Evolutionary conservation across 2,113 vertebrate species (phyloP), one percentile per base, ranked within the genome.

Genomic region (Aspidoscelis tigris): DNA sequence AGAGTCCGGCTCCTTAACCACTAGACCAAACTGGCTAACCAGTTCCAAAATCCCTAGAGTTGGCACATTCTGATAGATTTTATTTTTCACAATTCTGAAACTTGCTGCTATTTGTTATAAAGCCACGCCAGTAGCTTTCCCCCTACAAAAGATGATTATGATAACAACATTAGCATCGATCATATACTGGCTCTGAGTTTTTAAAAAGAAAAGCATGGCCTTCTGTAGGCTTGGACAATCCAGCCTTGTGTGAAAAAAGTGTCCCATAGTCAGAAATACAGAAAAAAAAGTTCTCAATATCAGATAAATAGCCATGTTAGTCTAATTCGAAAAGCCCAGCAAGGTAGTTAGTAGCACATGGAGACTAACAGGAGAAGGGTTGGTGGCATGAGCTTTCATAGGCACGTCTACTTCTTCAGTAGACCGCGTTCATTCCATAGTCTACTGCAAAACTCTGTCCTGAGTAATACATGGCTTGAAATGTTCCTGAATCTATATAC

Each of bases 31-130:
- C 33, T 33, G 33, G 33, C 33, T 33, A 33, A 33, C 33, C 33
- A 33, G 33, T 33, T 33, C 33, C 0, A 43, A 50, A 64, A 82
- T 84, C 77, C 61, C 4, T 89, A 86, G 39, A 80, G 89, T 73
- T 53, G 61, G 7, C 66, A 78, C 26, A 69, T 4, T 84, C 88
- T 92, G 88, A 92, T 91, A 91, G 89, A 91, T 93, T 87, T 88
- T 90, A 91, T 93, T 93, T 86, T 75, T 47, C 33, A 47, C 47
- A 83, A 53, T n/a, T 75, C 71, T 72, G 11, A 43, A 24, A 10
- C 65, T 82, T 0, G 0, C 24, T 12, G 33, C n/a, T 41, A 1
- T 8, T 1, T 73, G 14, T 64, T 74, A 11, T 58, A 74, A 4
- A 21, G 44, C 68, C 2, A 26, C 14, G 7, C 2, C 21, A 71